Base-by-base conservation (phyloP, 2,888 invertebrate species). In the Didymodactylos carnosus region DNA sequence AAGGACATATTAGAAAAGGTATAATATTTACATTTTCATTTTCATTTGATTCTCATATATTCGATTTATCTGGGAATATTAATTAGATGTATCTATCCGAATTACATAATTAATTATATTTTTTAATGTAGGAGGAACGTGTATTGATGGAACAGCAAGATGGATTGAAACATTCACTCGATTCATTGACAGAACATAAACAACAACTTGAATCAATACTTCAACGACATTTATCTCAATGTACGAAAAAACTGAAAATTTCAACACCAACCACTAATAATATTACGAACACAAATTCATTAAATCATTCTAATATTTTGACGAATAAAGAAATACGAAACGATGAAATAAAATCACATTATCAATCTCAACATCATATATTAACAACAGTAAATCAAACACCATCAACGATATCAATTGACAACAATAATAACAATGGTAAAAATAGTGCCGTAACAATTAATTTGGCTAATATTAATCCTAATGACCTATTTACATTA, bases 1-100 rank as follows among this genome's bases (percentile, higher is more conserved):
- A 97, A 97, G 78, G 92, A 93, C 85, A 87, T 88, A 78, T 87
- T 97, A 41, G 87, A 92, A 79, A 88, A 51, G 53, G 62, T 62
- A 62, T 19, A 13, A 29, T 49, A 8, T 19, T 19, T 19, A 23
- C n/a, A n/a, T n/a, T n/a, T n/a, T n/a, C n/a, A n/a, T n/a, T n/a
- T n/a, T n/a, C n/a, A n/a, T n/a, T n/a, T n/a, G n/a, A n/a, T n/a
- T n/a, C n/a, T n/a, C n/a, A n/a, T n/a, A n/a, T n/a, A n/a, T n/a
- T n/a, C n/a, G n/a, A n/a, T n/a, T n/a, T n/a, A n/a, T n/a, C n/a
- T n/a, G n/a, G n/a, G n/a, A n/a, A n/a, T n/a, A n/a, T n/a, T n/a
- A n/a, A n/a, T n/a, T n/a, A n/a, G n/a, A n/a, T n/a, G n/a, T n/a
- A n/a, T n/a, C n/a, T n/a, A 4, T 49, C 53, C 0, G 3, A 35